Evolutionary conservation across 2,888 invertebrate species (phyloP), one percentile per base, ranked within the genome.

Genomic region (Melikaiella ostensackeni): DNA sequence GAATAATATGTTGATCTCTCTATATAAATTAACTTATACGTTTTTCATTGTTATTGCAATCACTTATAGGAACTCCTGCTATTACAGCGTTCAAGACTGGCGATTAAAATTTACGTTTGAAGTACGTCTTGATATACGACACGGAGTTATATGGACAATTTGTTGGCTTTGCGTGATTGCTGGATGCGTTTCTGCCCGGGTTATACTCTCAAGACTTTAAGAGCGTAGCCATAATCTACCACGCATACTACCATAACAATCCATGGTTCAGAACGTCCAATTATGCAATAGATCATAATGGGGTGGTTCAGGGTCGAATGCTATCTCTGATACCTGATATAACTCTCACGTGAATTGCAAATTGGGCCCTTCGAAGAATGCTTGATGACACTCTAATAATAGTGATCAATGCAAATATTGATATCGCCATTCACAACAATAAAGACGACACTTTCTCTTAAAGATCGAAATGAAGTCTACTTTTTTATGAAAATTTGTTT

Each of bases 211-310:
- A 27, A 59, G 24, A 13, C 9, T 35, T 21, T 5, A 38, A n/a
- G 11, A 63, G 9, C 38, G 11, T 46, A 42, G 27, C 27, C 27
- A 42, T 66, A 42, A 64, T 27, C 66, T 21, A 70, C 50, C 70
- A 50, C 19, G 30, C 50, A 70, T 50, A n/a, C 70, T 50, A 70
- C 50, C 70, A 50, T 70, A 70, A 70, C 70, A 70, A 70, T 50
- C 50, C 33, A 50, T 30, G 50, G 50, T 30, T 27, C 46, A 70
- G 30, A 70, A 55, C 50, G 30, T 50, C 70, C 70, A 70, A 70
- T 70, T 70, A 70, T 70, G 70, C 50, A 70, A 70, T 70, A 70
- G 70, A 70, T 70, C 70, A 70, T 50, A 33, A 50, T 70, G 19
- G 50, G 70, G 70, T 50, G 46, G 42, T 66, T 24, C 66, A 66